A percentile compares a stretch with the other conserved stretches of the same genome.
Conservation (phyloP, 2,797 vertebrate species). For the Aphelocoma californica region DNA sequence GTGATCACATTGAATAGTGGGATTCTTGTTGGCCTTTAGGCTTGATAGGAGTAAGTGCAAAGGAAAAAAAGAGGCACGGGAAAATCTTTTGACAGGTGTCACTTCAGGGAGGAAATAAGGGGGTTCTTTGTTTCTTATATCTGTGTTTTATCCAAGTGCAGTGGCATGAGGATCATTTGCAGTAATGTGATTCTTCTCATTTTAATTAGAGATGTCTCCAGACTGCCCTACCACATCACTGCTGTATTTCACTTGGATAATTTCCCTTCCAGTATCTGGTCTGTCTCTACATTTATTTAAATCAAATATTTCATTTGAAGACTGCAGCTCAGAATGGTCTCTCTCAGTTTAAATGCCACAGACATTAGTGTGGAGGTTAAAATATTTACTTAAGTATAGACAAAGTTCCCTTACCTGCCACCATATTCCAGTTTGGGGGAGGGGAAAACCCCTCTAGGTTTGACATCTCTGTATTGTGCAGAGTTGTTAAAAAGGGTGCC, state of each 20-base stretch:
- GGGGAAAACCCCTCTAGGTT: conserved; percentile 45
- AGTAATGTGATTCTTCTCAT: conserved; percentile 1
- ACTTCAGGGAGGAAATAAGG: not conserved
- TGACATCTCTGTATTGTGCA: conserved; percentile 70
- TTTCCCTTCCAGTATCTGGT: conserved; percentile 2
- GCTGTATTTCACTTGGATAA: conserved; percentile 3
- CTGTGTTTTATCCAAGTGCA: not conserved
- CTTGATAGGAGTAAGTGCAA: not conserved
- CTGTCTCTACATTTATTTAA: conserved; percentile 11
- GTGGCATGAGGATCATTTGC: not conserved
- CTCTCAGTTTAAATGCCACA: conserved; percentile 31
- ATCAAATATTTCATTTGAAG: not conserved
- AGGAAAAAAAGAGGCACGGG: not conserved
- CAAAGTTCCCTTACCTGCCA: conserved; percentile 65
- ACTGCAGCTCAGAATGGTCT: conserved; percentile 1
- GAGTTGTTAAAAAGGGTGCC: conserved; percentile 68
- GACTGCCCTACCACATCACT: not conserved
- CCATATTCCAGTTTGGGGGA: conserved; percentile 40
- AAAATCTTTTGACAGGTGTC: not conserved
- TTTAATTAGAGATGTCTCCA: not conserved
- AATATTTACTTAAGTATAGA: conserved; percentile 74
- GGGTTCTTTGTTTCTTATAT: not conserved
- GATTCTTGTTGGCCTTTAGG: not conserved
- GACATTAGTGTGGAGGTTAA: not conserved
- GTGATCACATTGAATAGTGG: not conserved